Percentiles rank a stretch among this genome's conserved stretches.
Evolutionary conservation across 2,113 vertebrate genomes (phyloP).

Genomic region (Oceanites oceanicus): DNA sequence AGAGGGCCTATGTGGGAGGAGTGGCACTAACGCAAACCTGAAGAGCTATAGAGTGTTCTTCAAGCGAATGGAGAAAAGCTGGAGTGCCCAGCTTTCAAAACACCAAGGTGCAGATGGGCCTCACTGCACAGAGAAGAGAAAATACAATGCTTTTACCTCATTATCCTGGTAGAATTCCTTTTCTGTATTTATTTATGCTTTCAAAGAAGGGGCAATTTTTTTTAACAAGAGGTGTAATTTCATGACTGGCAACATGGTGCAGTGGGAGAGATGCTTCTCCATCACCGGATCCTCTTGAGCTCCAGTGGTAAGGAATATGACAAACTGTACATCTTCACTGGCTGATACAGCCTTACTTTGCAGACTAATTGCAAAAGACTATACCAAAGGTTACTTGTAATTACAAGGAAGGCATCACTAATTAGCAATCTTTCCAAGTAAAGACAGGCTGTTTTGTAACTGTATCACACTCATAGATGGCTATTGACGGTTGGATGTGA

Average conservation of each 20-base stretch:
- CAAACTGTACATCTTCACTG: neutral
- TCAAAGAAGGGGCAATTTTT: neutral
- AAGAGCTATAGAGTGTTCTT: neutral
- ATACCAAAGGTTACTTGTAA: neutral
- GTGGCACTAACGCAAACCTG: neutral
- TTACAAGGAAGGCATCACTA: neutral
- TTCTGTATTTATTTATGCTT: neutral
- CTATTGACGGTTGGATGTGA: too few species aligned
- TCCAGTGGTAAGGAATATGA: neutral
- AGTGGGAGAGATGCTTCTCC: neutral
- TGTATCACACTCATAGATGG: neutral
- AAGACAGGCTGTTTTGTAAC: neutral
- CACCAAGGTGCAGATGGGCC: neutral
- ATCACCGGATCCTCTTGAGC: neutral
- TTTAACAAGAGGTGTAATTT: neutral
- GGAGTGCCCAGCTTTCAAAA: neutral
- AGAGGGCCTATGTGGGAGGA: neutral
- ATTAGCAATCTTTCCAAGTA: neutral
- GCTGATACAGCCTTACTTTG: neutral
- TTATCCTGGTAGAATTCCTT: neutral
- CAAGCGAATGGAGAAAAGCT: neutral
- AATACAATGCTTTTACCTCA: neutral
- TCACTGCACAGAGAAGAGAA: neutral
- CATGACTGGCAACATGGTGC: neutral
- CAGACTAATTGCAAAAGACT: neutral